phyloP scores from a whole-genome alignment of 2,797 vertebrate species.

The Anas flavirostris region DNA sequence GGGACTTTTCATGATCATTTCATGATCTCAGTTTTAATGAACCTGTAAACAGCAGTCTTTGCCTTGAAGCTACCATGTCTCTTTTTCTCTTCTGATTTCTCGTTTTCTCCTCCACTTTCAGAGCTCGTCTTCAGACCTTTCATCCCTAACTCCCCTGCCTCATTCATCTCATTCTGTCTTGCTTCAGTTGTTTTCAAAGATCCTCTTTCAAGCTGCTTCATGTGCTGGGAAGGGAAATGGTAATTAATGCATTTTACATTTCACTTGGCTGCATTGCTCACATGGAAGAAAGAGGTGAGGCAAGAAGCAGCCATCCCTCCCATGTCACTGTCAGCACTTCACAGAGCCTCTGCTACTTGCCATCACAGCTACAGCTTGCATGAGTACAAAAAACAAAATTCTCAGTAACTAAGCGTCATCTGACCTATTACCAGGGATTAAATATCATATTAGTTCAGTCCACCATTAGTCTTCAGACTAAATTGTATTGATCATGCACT shows the following conservation, averaged over 20 bases:
- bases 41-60: neutral
- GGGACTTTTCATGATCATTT: neutral
- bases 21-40: neutral
- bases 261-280: neutral
- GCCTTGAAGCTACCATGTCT: fast-evolving
- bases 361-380: fast-evolving
- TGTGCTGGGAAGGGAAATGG: neutral
- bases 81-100: neutral
- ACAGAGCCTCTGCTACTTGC: fast-evolving
- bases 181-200: neutral
- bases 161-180: neutral
- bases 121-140: neutral
- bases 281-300: neutral
- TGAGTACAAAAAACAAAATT: neutral
- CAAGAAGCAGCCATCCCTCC: neutral
- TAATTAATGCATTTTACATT: neutral
- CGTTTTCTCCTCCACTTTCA: neutral
- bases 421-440: neutral
- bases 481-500: neutral
- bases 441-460: neutral
- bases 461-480: neutral
- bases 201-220: neutral
- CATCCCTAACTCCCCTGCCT: neutral
- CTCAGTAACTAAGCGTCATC: neutral
- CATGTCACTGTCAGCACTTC: fast-evolving